These are phyloP conservation scores for Falco punctatus DNA, from an alignment of 2,113 vertebrate species.

Conservation along the genomic window DNA sequence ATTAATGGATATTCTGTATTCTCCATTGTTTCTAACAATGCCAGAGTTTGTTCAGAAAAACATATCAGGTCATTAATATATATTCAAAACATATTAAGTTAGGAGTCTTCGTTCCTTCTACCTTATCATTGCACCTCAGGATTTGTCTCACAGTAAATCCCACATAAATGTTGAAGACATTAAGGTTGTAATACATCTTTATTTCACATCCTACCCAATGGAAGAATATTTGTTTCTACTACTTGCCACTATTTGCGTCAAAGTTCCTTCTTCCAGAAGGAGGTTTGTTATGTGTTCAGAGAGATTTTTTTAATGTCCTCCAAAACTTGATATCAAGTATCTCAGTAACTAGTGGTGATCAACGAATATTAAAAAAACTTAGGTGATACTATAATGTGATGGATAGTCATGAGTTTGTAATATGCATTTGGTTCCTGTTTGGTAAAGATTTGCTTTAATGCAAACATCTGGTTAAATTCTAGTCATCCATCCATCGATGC, in stretches of 20 bases:
- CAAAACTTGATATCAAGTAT: not conserved
- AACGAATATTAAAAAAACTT: not conserved
- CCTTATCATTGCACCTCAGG: not conserved
- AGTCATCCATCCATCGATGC: not conserved
- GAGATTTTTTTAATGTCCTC: not conserved
- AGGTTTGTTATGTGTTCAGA: not conserved
- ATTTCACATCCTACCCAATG: not conserved
- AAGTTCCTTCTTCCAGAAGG: not conserved
- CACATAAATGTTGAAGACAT: rapidly evolving
- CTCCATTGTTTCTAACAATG: not conserved
- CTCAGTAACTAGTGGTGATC: not conserved
- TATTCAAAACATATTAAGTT: not conserved
- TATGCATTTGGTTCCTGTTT: not conserved
- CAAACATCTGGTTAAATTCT: not conserved
- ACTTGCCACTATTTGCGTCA: not conserved
- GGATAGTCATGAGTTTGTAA: not conserved
- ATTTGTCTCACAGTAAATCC: not conserved
- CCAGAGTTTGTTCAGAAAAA: not conserved
- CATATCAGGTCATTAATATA: not conserved
- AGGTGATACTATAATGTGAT: not conserved
- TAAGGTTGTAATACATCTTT: not conserved
- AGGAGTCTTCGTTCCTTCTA: not conserved
- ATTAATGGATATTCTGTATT: not conserved
- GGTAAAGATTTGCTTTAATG: not conserved
- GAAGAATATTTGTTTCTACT: not conserved